These are phyloP conservation scores for Trichonephila clavata DNA, from an alignment of 1,140 invertebrate genomes.

Conservation along the genomic window DNA sequence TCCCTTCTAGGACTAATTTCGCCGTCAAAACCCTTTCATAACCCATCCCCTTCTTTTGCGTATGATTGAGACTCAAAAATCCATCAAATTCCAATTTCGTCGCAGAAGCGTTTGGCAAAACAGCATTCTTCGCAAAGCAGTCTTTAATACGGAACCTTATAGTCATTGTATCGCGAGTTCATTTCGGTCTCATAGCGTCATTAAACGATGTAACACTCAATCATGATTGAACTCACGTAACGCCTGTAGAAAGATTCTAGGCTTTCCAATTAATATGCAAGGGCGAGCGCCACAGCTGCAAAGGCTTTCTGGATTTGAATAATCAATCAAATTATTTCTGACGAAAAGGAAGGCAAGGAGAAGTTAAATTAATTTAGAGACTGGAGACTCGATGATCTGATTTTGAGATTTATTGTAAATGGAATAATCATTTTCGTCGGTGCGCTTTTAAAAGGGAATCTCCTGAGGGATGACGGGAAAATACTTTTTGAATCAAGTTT, in stretches of 20 bases:
- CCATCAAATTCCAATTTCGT: slow-evolving; percentile 20
- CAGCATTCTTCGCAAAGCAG: background rate
- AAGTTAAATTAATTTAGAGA: slow-evolving; percentile 54
- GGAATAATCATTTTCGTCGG: slow-evolving; percentile 42
- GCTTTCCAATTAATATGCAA: slow-evolving; percentile 42
- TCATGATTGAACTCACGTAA: slow-evolving; percentile 29
- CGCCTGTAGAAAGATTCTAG: background rate
- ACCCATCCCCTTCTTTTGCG: background rate
- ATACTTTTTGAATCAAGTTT: slow-evolving; percentile 35
- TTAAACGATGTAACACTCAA: slow-evolving; percentile 7
- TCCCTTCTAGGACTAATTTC: background rate
- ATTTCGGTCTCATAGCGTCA: slow-evolving; percentile 26
- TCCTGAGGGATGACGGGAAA: background rate
- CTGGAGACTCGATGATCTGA: slow-evolving; percentile 43
- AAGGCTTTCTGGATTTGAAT: slow-evolving; percentile 47
- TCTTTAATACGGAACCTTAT: background rate
- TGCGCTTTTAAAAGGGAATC: background rate
- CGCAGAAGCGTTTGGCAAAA: background rate
- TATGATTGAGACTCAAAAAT: background rate
- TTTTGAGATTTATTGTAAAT: slow-evolving; percentile 56
- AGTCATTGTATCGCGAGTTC: slow-evolving; percentile 8
- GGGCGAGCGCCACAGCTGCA: slow-evolving; percentile 31
- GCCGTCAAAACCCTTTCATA: background rate
- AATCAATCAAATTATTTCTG: slow-evolving; percentile 59
- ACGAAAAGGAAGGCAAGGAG: slow-evolving; percentile 21